Percentiles rank a stretch among this genome's conserved stretches.
Evolutionary conservation across 2,888 invertebrate species (phyloP).

Genomic region (Choristoneura rosaceana): DNA sequence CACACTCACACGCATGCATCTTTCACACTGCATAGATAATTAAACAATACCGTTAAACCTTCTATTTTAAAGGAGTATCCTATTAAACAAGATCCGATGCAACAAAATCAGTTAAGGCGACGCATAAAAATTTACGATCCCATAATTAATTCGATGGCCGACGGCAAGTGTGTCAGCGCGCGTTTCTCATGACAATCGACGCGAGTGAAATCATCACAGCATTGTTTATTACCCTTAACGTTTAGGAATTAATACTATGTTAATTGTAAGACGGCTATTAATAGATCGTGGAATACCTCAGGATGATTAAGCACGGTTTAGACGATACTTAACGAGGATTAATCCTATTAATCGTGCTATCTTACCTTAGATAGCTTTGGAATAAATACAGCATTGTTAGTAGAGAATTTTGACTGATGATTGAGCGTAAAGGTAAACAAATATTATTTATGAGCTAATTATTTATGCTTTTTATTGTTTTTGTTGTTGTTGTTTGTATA

Average conservation of each 20-base stretch:
- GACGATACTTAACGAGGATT: background rate
- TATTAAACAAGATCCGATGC: background rate
- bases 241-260: background rate
- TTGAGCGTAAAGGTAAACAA: no score
- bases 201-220: constrained; percentile 1
- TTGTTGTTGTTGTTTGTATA: no score
- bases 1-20: no score
- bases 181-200: constrained; percentile 16
- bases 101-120: background rate
- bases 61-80: background rate
- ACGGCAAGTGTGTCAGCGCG: constrained; percentile 15
- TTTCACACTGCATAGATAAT: no score
- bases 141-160: constrained; percentile 19
- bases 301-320: background rate
- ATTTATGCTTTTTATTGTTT: no score
- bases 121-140: constrained; percentile 20
- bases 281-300: background rate
- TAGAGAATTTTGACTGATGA: no score
- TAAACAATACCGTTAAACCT: no score
- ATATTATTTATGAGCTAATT: no score
- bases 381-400: no score
- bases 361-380: no score
- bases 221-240: constrained; percentile 8
- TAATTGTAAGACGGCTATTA: background rate
- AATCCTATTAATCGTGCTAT: no score